Evolutionary conservation across 2,797 vertebrate genomes (phyloP), one percentile per base, ranked within the genome.

Genomic region (Gobionotothen gibberifrons): DNA sequence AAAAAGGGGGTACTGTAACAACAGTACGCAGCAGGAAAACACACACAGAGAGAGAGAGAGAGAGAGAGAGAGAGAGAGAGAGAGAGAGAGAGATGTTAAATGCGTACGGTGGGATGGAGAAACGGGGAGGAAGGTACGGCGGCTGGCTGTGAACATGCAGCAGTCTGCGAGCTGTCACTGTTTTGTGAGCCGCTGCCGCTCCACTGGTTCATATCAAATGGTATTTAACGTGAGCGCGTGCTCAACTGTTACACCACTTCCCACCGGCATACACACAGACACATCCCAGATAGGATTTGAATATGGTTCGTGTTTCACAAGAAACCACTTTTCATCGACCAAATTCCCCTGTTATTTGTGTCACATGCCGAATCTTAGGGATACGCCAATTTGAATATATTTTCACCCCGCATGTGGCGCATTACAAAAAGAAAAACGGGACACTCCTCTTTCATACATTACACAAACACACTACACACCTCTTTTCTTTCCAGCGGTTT

Each of bases 21-120:
- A 46, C 29, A 74, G 56, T 22, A 47, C 40, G 70, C 48, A 62
- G 66, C 13, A 29, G 21, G 32, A 17, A 8, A 47, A 29, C 16
- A 22, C 26, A 26, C 26, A 26, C 22, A 26, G 22, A 26, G 21
- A 4, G 1, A 39, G 3, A 22, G 22, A 22, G 22, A 22, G 22
- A 22, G 22, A 22, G 3, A 22, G 22, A 3, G 22, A 26, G 22
- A 26, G 3, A 26, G 26, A 26, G 26, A 26, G 26, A 26, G 3
- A 26, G 22, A 26, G 3, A 22, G 3, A 22, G 22, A 26, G 3
- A 22, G 22, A 26, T 40, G 76, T 72, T 57, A 55, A 78, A 70
- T 69, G 74, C 62, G 78, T 71, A 57, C 59, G 60, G 47, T 39
- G 29, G 73, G 81, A 82, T 79, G 81, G 71, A 65, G 56, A 14